phyloP scores from a whole-genome alignment of 2,113 vertebrate genomes.

The Peromyscus californicus region DNA sequence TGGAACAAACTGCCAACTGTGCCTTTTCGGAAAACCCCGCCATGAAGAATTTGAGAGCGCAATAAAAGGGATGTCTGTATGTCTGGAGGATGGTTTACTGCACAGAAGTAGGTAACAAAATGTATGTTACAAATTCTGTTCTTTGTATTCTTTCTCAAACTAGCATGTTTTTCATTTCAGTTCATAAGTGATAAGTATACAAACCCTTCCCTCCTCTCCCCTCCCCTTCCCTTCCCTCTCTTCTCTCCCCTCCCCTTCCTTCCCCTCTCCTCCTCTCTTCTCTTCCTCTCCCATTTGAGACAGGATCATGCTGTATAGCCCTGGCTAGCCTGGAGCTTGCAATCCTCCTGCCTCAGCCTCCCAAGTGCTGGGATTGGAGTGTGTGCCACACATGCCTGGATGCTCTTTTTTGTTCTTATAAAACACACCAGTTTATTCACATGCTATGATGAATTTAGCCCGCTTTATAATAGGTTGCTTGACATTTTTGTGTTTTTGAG shows the following conservation, averaged over 20 bases:
- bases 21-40: not conserved
- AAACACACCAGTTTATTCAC: not conserved
- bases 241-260: accelerated
- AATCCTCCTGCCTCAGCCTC: not conserved
- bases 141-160: not conserved
- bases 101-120: not conserved
- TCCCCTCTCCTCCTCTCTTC: too few relatives aligned
- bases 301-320: not conserved
- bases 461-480: not conserved
- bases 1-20: not conserved
- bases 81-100: not conserved
- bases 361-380: not conserved
- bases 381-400: not conserved
- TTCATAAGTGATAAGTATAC: not conserved
- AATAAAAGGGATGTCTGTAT: not conserved
- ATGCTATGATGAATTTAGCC: not conserved
- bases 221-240: too few relatives aligned
- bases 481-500: too few relatives aligned
- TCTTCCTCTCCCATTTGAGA: not conserved
- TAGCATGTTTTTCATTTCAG: not conserved
- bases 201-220: not conserved
- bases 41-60: not conserved
- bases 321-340: not conserved
- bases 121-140: not conserved
- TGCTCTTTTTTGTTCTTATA: too few relatives aligned